phyloP scores from a whole-genome alignment of 2,113 vertebrate genomes.

The Solea senegalensis region DNA sequence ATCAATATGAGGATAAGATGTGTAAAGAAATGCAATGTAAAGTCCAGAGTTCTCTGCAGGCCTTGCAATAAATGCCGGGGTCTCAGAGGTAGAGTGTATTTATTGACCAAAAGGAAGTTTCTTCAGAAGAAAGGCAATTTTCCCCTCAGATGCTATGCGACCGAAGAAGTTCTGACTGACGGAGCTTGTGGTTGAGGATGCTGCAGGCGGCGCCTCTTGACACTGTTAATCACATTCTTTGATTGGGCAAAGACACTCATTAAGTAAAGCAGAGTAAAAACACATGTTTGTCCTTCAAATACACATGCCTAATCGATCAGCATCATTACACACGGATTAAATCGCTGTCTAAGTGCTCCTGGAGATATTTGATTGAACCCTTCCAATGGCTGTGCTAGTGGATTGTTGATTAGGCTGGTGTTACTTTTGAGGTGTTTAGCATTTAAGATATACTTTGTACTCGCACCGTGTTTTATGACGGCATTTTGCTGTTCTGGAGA shows the following conservation, averaged over 20 bases:
- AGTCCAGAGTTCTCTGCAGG: background rate
- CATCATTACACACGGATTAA: constrained; percentile 71
- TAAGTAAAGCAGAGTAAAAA: constrained; percentile 71
- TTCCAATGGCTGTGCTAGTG: constrained; percentile 33
- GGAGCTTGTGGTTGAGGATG: constrained; percentile 17
- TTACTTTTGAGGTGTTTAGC: constrained; percentile 37
- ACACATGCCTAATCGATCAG: constrained; percentile 65
- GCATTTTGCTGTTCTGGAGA: constrained; percentile 44
- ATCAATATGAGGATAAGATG: background rate
- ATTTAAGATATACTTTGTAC: constrained; percentile 36
- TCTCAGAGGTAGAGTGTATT: background rate
- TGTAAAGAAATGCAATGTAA: background rate
- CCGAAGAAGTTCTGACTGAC: constrained; percentile 23
- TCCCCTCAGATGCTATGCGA: constrained; percentile 9
- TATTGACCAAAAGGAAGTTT: background rate
- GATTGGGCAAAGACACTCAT: constrained; percentile 65
- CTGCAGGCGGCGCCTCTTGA: constrained; percentile 34
- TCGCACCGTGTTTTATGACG: constrained; percentile 38
- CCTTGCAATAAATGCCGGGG: background rate
- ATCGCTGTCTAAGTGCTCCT: constrained; percentile 70
- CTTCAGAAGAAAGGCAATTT: background rate
- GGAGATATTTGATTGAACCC: constrained; percentile 60
- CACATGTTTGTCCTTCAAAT: constrained; percentile 74
- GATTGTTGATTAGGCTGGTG: constrained; percentile 54
- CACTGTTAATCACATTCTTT: constrained; percentile 64